Evolutionary conservation across 2,113 vertebrate species (phyloP), one percentile per base, ranked within the genome.

Genomic region (Shinisaurus crocodilurus): DNA sequence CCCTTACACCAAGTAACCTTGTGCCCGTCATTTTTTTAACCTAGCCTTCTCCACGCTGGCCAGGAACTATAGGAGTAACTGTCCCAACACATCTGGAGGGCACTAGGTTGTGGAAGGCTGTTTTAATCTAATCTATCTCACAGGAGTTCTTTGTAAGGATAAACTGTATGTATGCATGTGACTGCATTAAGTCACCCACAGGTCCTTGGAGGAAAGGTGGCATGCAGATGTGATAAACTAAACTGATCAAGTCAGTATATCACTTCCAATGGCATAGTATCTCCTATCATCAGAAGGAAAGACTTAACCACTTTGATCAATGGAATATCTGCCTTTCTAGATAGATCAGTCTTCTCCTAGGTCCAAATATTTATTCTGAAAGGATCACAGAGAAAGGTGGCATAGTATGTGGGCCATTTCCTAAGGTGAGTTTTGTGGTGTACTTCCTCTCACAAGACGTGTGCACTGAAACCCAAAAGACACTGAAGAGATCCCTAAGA

Each of bases 341-440:
- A 37, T 80, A 81, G 40, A 27, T 6, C 15, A 70, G 15, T 76
- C 13, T 79, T 8, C 75, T 0, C 0, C 32, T 43, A 82, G 29
- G 2, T 40, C 60, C 90, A 65, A 70, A 69, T 80, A 67, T 1
- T 16, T 80, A 23, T 76, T 12, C 32, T n/a, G n/a, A 37, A 0
- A 6, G 65, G 50, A 63, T 91, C 0, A 0, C 34, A 60, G 29
- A 25, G 25, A 65, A 6, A 82, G 0, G 0, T 0, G 0, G 0
- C 18, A 57, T 87, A 77, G 25, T 3, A 7, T 54, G 1, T 0
- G 0, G 34, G 5, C 6, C 0, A 1, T 72, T 88, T 57, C 60
- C 69, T 16, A 2, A 74, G 16, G 1, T 32, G 2, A 87, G 45
- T 25, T 88, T 91, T 80, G 20, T 83, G 57, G 13, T 0, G 0